Conservation (phyloP, 2,888 invertebrate genomes). For the Platycheirus rosarum region DNA sequence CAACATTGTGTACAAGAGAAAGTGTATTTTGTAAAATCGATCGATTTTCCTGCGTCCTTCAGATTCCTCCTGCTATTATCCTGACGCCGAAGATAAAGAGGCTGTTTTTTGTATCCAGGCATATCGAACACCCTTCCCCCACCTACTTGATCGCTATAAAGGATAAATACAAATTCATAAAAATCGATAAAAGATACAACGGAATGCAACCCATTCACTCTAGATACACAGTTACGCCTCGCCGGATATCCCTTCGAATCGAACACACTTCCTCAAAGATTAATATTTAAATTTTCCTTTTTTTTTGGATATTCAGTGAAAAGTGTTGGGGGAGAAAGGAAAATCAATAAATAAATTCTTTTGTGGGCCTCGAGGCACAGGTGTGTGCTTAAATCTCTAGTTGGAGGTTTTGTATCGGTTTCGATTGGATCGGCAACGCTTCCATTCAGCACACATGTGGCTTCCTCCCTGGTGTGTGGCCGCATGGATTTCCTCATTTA, state of each 20-base stretch:
- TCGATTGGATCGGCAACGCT: conserved; percentile 44
- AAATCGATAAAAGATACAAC: conserved; percentile 58
- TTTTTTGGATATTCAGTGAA: conserved; percentile 29
- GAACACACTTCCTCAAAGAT: conserved; percentile 38
- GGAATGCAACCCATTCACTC: conserved; percentile 1
- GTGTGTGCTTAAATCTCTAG: conserved; percentile 59
- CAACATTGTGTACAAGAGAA: conserved; percentile 50
- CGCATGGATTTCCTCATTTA: conserved; percentile 33
- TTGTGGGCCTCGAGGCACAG: conserved; percentile 12
- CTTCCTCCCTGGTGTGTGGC: conserved; percentile 42
- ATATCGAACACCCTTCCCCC: neutral
- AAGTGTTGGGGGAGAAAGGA: conserved; percentile 13
- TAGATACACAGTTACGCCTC: conserved; percentile 16
- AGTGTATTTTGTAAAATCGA: conserved; percentile 54
- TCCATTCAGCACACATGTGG: conserved; percentile 61
- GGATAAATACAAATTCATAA: conserved; percentile 30
- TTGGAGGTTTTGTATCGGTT: conserved; percentile 55
- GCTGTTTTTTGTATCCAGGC: conserved; percentile 6
- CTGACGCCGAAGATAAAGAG: conserved; percentile 25
- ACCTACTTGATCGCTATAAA: conserved; percentile 20
- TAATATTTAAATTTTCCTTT: conserved; percentile 66
- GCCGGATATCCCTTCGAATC: conserved; percentile 21
- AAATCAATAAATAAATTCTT: conserved; percentile 52
- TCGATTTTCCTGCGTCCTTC: conserved; percentile 18
- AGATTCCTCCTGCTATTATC: neutral